A percentile compares a stretch with the other conserved stretches of the same genome.
Conservation (phyloP, 2,113 vertebrate genomes). For the Campylomormyrus numenius region DNA sequence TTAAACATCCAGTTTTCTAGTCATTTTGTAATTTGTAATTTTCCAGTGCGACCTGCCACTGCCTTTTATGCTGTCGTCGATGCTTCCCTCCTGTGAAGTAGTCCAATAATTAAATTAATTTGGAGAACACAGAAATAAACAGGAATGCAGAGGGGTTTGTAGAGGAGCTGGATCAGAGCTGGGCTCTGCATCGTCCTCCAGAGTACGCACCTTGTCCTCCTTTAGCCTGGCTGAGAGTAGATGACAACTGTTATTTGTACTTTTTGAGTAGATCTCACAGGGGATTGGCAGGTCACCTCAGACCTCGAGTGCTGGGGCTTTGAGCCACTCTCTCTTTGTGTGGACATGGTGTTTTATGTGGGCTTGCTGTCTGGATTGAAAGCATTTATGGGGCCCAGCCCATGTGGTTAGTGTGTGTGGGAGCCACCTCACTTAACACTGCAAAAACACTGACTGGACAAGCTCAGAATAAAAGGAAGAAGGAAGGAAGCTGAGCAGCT, state of each 20-base stretch:
- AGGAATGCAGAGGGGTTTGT: neutral
- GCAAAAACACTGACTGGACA: neutral
- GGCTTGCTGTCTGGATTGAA: neutral
- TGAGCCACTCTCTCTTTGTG: neutral
- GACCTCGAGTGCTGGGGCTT: neutral
- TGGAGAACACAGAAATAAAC: slow-evolving; percentile 12
- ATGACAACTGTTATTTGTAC: neutral
- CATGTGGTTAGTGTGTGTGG: neutral
- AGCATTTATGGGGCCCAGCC: neutral
- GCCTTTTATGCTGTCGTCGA: neutral
- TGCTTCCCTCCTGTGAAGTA: neutral
- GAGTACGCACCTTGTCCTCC: neutral
- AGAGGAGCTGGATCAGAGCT: neutral
- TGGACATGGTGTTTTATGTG: neutral
- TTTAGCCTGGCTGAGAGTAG: neutral
- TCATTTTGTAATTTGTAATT: slow-evolving; percentile 10
- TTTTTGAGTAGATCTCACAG: neutral
- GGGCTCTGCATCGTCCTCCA: neutral
- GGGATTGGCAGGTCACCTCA: neutral
- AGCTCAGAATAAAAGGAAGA: neutral
- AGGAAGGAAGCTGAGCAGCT: neutral
- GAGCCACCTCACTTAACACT: neutral
- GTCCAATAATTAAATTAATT: slow-evolving; percentile 13
- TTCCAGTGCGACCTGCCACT: neutral
- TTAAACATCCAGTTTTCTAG: slow-evolving; percentile 8